These are phyloP conservation scores for Pipra filicauda DNA, from an alignment of 2,113 vertebrate genomes.

Conservation along the genomic window DNA sequence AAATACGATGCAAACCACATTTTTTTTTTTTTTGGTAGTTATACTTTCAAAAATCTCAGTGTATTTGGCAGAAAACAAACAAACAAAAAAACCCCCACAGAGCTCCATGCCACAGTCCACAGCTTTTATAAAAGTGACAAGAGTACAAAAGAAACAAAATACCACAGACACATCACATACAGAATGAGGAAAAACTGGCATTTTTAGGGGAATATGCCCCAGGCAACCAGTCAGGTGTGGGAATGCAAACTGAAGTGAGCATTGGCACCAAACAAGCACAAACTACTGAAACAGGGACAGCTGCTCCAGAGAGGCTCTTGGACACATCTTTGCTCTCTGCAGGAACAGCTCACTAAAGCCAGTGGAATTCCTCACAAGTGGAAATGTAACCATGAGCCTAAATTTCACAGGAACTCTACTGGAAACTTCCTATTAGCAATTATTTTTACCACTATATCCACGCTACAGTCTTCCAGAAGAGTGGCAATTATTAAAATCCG, in stretches of 20 bases:
- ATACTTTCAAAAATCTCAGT: not conserved
- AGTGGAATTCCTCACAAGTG: rapidly evolving
- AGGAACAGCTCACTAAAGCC: not conserved
- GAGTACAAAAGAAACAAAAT: not conserved
- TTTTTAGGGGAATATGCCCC: not conserved
- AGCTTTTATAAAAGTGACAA: not conserved
- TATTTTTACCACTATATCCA: not conserved
- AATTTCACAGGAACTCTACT: not conserved
- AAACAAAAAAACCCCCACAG: not conserved
- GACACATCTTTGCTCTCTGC: not conserved
- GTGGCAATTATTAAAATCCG: not conserved
- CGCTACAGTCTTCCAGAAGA: not conserved
- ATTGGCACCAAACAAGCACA: not conserved
- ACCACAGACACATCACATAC: not conserved
- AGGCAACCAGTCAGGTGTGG: not conserved
- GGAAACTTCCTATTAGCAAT: not conserved
- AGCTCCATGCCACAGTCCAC: not conserved
- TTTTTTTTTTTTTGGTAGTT: not conserved
- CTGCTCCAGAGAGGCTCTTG: not conserved
- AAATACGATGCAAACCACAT: not conserved
- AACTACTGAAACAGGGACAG: not conserved
- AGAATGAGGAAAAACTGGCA: not conserved
- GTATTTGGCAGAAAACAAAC: not conserved
- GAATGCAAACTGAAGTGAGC: not conserved
- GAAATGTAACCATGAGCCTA: not conserved